Percentiles rank a stretch among this genome's conserved stretches.
Conservation (phyloP, 2,797 vertebrate genomes). For the Aplochiton taeniatus region DNA sequence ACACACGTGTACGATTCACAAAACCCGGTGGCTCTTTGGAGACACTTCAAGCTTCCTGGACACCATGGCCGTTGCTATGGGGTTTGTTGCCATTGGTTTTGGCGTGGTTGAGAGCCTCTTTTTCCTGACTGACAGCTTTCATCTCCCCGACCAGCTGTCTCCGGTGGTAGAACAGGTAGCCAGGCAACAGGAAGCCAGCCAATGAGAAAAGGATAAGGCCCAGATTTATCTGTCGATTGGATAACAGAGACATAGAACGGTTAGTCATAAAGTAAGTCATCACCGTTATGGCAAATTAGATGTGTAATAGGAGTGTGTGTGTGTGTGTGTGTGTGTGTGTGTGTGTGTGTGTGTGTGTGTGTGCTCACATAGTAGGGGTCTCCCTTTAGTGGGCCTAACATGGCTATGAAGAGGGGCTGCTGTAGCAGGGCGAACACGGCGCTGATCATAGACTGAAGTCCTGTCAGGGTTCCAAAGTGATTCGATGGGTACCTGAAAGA, state of each 20-base stretch:
- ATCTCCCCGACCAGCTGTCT: constrained; percentile 63
- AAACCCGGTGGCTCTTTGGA: too few relatives aligned
- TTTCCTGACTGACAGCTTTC: constrained; percentile 43
- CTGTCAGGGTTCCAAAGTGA: constrained; percentile 90
- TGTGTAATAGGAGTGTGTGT: not conserved
- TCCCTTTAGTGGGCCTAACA: constrained; percentile 81
- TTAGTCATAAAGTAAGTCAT: not conserved
- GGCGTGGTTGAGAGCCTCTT: constrained; percentile 55
- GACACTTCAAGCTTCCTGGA: constrained; percentile 48
- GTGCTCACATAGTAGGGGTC: constrained; percentile 83
- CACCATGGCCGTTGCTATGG: constrained; percentile 54
- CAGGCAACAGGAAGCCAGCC: constrained; percentile 84
- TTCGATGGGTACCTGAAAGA: constrained; percentile 83
- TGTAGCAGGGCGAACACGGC: constrained; percentile 86
- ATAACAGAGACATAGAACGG: constrained; percentile 14
- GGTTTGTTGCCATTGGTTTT: constrained; percentile 60
- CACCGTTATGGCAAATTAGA: not conserved
- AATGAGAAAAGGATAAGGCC: constrained; percentile 81
- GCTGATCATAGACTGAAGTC: constrained; percentile 90
- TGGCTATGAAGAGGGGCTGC: constrained; percentile 85
- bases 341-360: not conserved
- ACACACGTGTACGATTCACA: too few relatives aligned
- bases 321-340: not conserved
- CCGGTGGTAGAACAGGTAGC: constrained; percentile 83
- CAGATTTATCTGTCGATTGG: constrained; percentile 80